Base-by-base conservation (phyloP, 2,888 invertebrate species). In the Auanema sp. region DNA sequence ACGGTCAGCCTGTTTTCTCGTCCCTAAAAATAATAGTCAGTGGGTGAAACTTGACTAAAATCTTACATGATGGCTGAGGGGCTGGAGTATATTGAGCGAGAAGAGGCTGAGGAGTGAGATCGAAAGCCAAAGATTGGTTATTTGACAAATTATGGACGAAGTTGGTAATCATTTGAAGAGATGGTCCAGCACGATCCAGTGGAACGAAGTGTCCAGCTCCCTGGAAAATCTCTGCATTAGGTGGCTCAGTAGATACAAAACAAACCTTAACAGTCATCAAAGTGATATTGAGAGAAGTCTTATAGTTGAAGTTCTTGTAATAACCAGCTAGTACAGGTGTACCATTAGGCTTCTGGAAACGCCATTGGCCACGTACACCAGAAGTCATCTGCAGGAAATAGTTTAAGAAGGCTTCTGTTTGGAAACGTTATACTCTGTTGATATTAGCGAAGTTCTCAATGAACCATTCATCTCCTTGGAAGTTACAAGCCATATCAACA, bases 401-500 rank as follows among this genome's bases (percentile, higher is more conserved):
- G 10, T 5, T 3, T 33, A 8, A 33, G 33, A 33, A 8, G 33
- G 4, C 33, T 8, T 47, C 47, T 21, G 47, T 18, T 47, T 8
- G 49, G 49, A n/a, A 23, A 16, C n/a, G n/a, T 10, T 6, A 44
- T 47, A 62, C 62, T n/a, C 33, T 59, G 16, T 60, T 52, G n/a
- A 21, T 51, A 14, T 23, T 62, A 1, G 68, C 66, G 25, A 79
- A 60, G 24, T 50, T 62, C 49, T 77, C 74, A 24, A 78, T 68
- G 51, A 80, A 80, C 77, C 78, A 77, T 58, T 78, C 76, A 43
- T 78, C 79, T 53, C 80, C 80, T 54, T 77, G 58, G 57, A 72
- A 79, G 52, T 80, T 74, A 60, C 77, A 77, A 18, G 77, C 77
- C 56, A 77, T 67, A 57, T 81, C 80, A 25, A 69, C 76, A 53